These are phyloP conservation scores for Suncus etruscus DNA, from an alignment of 2,113 vertebrate genomes.

Conservation along the genomic window DNA sequence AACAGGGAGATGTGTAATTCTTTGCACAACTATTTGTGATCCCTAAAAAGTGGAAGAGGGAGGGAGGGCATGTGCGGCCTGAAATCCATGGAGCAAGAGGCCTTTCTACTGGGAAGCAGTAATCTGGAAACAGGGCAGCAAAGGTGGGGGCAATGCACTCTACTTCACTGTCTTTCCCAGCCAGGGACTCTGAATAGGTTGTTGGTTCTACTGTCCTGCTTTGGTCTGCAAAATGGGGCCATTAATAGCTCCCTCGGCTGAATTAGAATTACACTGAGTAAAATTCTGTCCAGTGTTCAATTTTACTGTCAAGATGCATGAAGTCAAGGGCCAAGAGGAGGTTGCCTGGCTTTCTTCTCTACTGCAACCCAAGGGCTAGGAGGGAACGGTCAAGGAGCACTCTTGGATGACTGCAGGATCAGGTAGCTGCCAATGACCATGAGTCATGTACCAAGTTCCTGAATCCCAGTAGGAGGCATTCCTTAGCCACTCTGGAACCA, in stretches of 20 bases:
- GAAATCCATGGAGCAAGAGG: background rate
- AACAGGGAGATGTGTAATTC: background rate
- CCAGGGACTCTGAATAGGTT: background rate
- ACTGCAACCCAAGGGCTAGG: too few relatives aligned
- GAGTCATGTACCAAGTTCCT: background rate
- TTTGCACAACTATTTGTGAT: background rate
- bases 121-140: background rate
- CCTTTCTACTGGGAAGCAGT: background rate
- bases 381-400: background rate
- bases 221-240: background rate
- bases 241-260: background rate
- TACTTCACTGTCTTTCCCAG: background rate
- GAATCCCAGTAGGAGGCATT: background rate
- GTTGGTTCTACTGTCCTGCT: background rate
- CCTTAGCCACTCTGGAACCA: background rate
- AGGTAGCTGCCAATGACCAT: background rate
- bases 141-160: background rate
- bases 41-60: background rate
- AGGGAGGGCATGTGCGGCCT: background rate
- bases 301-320: background rate
- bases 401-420: constrained; percentile 46
- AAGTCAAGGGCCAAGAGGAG: background rate
- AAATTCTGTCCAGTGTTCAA: background rate
- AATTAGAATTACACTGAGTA: background rate
- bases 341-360: background rate